Evolutionary conservation across 2,888 invertebrate genomes (phyloP), one percentile per base, ranked within the genome.

Genomic region (Amaurobius ferox): DNA sequence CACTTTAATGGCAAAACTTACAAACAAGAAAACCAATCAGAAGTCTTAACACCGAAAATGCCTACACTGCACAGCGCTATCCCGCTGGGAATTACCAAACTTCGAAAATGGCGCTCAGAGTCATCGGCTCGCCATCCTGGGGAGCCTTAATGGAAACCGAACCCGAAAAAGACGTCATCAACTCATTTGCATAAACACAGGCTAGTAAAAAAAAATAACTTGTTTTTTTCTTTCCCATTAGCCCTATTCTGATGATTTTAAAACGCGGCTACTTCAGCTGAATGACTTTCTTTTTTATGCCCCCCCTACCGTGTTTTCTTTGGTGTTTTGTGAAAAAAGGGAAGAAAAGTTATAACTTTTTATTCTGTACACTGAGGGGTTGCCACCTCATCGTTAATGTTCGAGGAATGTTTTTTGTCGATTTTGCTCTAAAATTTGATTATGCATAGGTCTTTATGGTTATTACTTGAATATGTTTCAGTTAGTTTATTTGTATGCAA

Each of bases 151-250:
- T 85, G 83, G 83, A 77, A 66, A 85, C 72, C 64, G 77, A 77
- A 67, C 77, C 61, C 66, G 74, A 85, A 85, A 85, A 85, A 85
- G 83, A 85, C 74, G 71, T 77, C 83, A 71, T 85, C 83, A 85
- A 48, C 83, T 85, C 79, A 86, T 86, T 86, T 86, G 68, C 85
- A 86, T 86, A 86, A 86, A 86, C 85, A 86, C 73, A 67, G 77
- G 64, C 79, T 74, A 66, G 32, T 6, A 55, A 55, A 2, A 73
- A 74, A 70, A 72, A 73, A 73, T 62, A 74, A 86, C 73, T 67
- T 73, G 78, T 73, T 78, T 86, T 77, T 70, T 62, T 73, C 61
- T 67, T 66, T 44, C 78, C 85, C 85, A 78, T 86, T 85, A 78
- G 83, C 72, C 35, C 40, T 35, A 77, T 78, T 73, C 64, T 73